phyloP scores from a whole-genome alignment of 2,888 invertebrate genomes.

The Andrena minutula region DNA sequence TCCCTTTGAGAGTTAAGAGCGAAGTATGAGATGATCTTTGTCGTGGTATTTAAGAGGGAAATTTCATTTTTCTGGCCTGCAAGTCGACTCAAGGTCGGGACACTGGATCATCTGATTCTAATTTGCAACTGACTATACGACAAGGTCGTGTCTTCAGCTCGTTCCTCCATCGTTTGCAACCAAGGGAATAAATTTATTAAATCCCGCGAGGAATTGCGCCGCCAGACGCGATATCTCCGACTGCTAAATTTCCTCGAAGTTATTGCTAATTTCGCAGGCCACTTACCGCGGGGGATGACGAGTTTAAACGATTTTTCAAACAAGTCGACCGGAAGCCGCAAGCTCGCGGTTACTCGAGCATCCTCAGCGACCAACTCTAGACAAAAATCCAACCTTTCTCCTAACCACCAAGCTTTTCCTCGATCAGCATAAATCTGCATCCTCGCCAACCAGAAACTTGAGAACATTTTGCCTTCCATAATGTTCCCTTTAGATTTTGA shows the following conservation, averaged over 20 bases:
- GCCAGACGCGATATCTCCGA: background rate
- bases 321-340: background rate
- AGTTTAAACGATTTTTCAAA: constrained; percentile 34
- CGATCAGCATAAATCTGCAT: background rate
- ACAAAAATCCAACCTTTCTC: background rate
- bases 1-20: constrained; percentile 23
- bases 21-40: background rate
- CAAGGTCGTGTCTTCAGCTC: constrained; percentile 39
- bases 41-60: constrained; percentile 21
- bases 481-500: background rate
- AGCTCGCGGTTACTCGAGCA: background rate
- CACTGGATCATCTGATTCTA: constrained; percentile 17
- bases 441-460: background rate
- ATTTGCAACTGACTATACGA: background rate
- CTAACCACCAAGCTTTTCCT: background rate
- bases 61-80: constrained; percentile 27
- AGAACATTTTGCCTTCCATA: background rate
- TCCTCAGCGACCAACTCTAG: background rate
- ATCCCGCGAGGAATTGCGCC: constrained; percentile 34
- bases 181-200: constrained; percentile 44
- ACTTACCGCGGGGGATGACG: constrained; percentile 17
- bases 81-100: constrained; percentile 35
- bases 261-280: constrained; percentile 40
- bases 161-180: constrained; percentile 26
- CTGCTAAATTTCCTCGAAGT: constrained; percentile 34